Percentiles rank a stretch among this genome's conserved stretches.
These are phyloP conservation scores for Melieria crassipennis DNA, from an alignment of 2,888 invertebrate species.

Conservation along the genomic window DNA sequence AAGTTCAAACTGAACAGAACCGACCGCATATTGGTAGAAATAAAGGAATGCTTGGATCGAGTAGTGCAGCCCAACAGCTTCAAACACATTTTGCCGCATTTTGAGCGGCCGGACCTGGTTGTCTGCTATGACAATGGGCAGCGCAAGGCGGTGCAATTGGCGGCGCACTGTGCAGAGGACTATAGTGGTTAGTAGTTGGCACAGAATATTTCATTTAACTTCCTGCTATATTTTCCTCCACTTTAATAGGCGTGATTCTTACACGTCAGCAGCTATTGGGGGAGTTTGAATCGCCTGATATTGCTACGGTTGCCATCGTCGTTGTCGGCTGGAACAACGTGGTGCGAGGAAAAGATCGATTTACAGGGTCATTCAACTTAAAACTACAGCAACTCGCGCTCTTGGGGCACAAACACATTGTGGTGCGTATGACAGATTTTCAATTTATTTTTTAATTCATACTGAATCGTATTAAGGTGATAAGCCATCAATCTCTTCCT, in stretches of 20 bases:
- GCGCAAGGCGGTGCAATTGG: slow-evolving; percentile 67
- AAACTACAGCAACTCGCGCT: slow-evolving; percentile 73
- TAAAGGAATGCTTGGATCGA: slow-evolving; percentile 67
- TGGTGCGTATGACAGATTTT: slow-evolving; percentile 35
- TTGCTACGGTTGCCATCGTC: slow-evolving; percentile 70
- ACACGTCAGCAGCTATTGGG: slow-evolving; percentile 55
- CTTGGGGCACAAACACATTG: slow-evolving; percentile 69
- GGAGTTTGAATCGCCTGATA: slow-evolving; percentile 38
- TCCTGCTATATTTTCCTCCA: neutral
- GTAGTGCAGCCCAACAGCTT: slow-evolving; percentile 67
- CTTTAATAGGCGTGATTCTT: slow-evolving; percentile 47
- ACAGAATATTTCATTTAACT: neutral
- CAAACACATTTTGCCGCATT: slow-evolving; percentile 76
- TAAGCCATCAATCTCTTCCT: no score
- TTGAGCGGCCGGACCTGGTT: slow-evolving; percentile 73
- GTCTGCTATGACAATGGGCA: slow-evolving; percentile 70
- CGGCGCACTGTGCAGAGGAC: slow-evolving; percentile 66
- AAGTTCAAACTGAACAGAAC: slow-evolving; percentile 69
- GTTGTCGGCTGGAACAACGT: slow-evolving; percentile 73
- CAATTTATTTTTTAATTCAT: no score
- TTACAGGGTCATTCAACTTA: slow-evolving; percentile 70
- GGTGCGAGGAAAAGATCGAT: slow-evolving; percentile 67
- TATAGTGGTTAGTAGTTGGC: slow-evolving; percentile 65
- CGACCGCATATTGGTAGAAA: slow-evolving; percentile 71
- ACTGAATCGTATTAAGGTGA: no score